A percentile compares a stretch with the other conserved stretches of the same genome.
phyloP scores from a whole-genome alignment of 1,140 invertebrate genomes.

The Phthorimaea operculella region DNA sequence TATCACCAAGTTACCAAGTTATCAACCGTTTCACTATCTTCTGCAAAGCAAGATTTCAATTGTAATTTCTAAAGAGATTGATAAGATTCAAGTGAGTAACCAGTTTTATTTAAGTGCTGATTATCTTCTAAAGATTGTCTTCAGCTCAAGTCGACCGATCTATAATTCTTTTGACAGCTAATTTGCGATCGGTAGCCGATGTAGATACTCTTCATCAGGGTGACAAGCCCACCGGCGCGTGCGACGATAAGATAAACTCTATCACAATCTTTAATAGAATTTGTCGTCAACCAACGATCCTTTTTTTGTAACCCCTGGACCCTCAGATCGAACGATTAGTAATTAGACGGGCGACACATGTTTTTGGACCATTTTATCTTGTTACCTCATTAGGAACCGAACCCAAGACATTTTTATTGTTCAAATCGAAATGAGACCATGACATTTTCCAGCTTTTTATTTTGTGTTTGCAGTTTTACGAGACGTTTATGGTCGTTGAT shows the following conservation, averaged over 20 bases:
- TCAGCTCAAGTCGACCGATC: too few species aligned
- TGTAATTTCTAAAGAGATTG: too few species aligned
- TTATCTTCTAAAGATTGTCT: too few species aligned
- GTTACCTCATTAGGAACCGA: constrained; percentile 43
- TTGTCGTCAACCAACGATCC: constrained; percentile 35
- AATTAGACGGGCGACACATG: constrained; percentile 64
- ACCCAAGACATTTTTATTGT: constrained; percentile 29
- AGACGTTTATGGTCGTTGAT: constrained; percentile 1
- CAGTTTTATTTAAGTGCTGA: too few species aligned
- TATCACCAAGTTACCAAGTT: too few species aligned
- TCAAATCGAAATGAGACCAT: constrained; percentile 18
- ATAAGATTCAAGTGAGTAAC: too few species aligned
- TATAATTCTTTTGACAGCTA: not conserved
- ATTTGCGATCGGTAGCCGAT: not conserved
- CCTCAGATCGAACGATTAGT: constrained; percentile 56
- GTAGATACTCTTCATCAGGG: not conserved
- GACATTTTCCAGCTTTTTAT: constrained; percentile 2
- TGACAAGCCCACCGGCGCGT: constrained; percentile 29
- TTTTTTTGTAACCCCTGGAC: constrained; percentile 43
- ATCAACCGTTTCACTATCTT: too few species aligned
- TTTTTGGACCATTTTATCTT: constrained; percentile 56
- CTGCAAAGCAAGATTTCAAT: too few species aligned
- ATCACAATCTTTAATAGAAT: constrained; percentile 51
- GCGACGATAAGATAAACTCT: constrained; percentile 30
- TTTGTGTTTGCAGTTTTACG: not conserved